phyloP scores from a whole-genome alignment of 2,888 invertebrate genomes.

The Apamea crenata region DNA sequence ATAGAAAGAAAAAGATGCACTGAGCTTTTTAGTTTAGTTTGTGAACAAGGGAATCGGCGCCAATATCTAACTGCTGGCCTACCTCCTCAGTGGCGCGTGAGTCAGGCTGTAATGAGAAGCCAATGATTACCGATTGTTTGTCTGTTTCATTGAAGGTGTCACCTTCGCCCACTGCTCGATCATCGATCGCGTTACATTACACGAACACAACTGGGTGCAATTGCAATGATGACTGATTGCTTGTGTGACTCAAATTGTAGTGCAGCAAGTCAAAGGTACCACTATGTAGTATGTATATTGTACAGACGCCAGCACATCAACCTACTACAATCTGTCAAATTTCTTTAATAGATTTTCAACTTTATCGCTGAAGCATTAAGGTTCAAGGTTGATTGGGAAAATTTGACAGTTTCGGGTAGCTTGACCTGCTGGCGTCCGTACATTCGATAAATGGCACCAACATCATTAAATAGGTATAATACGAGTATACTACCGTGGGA shows the following conservation, averaged over 20 bases:
- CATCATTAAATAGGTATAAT: neutral
- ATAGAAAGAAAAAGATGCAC: too few species aligned
- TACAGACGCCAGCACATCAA: too few species aligned
- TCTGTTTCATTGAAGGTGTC: conserved; percentile 35
- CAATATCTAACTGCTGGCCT: conserved; percentile 7
- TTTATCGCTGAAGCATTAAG: too few species aligned
- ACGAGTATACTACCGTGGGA: neutral
- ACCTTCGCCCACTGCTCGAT: conserved; percentile 19
- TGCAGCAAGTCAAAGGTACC: neutral
- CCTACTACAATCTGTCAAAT: too few species aligned
- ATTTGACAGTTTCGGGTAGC: too few species aligned
- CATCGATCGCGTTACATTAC: conserved; percentile 23
- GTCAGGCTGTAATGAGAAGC: conserved; percentile 34
- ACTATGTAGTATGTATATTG: too few species aligned
- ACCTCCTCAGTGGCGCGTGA: conserved; percentile 23
- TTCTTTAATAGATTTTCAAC: too few species aligned
- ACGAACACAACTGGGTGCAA: conserved; percentile 3
- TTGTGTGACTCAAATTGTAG: conserved; percentile 14
- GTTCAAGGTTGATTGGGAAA: too few species aligned
- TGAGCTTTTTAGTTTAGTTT: too few species aligned
- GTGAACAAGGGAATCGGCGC: too few species aligned
- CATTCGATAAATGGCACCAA: neutral
- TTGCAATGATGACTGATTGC: conserved; percentile 8
- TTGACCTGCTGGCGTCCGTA: too few species aligned
- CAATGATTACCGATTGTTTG: conserved; percentile 36